phyloP scores from a whole-genome alignment of 2,113 vertebrate species.

The Microtus pennsylvanicus region DNA sequence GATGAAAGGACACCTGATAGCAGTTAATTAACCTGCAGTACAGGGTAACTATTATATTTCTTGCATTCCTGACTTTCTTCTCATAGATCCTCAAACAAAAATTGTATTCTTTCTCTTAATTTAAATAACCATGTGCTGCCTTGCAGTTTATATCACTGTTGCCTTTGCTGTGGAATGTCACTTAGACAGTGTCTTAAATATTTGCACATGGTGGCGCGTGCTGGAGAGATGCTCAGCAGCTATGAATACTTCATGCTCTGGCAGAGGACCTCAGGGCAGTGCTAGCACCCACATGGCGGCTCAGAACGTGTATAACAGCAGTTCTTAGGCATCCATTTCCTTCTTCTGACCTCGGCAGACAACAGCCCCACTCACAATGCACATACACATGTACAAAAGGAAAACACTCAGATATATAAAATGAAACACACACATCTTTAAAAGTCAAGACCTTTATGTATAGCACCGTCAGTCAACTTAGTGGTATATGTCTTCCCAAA shows the following conservation, averaged over 20 bases:
- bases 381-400: background rate
- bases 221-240: background rate
- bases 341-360: background rate
- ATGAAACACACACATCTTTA: background rate
- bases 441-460: background rate
- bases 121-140: background rate
- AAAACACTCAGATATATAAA: background rate
- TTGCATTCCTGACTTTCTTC: background rate
- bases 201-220: background rate
- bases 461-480: background rate
- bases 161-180: background rate
- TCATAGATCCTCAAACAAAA: background rate
- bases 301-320: background rate
- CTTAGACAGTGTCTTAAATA: background rate
- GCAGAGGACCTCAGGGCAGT: background rate
- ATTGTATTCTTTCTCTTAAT: background rate
- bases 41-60: background rate
- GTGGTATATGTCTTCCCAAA: background rate
- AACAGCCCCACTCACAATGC: background rate
- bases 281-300: background rate
- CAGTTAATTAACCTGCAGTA: background rate
- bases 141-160: background rate
- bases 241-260: too few species aligned
- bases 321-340: background rate
- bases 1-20: background rate